Conservation (phyloP, 2,797 vertebrate species). For the Tragopan temminckii region DNA sequence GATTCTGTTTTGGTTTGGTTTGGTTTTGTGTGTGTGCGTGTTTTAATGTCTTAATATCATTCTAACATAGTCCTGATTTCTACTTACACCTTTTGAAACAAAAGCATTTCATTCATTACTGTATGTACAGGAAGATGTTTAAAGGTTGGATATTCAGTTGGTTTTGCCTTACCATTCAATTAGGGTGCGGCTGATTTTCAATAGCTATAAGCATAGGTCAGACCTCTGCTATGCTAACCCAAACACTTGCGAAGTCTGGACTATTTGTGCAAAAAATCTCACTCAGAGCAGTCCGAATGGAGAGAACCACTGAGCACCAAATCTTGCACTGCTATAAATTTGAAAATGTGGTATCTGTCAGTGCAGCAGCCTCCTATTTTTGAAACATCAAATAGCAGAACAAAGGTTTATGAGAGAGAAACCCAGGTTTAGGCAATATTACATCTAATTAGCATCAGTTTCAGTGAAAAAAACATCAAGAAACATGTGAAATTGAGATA, state of each 20-base stretch:
- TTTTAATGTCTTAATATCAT: neutral
- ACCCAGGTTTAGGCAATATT: neutral
- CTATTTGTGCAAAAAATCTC: neutral
- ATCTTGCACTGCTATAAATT: neutral
- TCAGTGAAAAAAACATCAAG: neutral
- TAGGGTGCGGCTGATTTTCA: neutral
- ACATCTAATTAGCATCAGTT: neutral
- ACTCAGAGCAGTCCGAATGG: neutral
- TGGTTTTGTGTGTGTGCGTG: no score
- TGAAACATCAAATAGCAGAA: neutral
- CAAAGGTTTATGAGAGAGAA: neutral
- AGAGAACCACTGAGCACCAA: neutral
- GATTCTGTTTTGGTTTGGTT: no score
- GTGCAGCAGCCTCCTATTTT: neutral
- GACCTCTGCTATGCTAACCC: neutral
- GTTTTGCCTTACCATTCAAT: neutral
- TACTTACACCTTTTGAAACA: neutral
- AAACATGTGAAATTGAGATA: neutral
- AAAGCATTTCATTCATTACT: neutral
- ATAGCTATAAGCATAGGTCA: neutral
- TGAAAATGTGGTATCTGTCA: neutral
- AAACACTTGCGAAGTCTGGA: neutral
- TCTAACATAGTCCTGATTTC: rapidly evolving
- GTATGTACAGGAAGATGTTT: neutral
- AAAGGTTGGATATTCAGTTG: neutral